These are phyloP conservation scores for Smutsia temminckii DNA, from an alignment of 2,797 vertebrate genomes.

Conservation along the genomic window DNA sequence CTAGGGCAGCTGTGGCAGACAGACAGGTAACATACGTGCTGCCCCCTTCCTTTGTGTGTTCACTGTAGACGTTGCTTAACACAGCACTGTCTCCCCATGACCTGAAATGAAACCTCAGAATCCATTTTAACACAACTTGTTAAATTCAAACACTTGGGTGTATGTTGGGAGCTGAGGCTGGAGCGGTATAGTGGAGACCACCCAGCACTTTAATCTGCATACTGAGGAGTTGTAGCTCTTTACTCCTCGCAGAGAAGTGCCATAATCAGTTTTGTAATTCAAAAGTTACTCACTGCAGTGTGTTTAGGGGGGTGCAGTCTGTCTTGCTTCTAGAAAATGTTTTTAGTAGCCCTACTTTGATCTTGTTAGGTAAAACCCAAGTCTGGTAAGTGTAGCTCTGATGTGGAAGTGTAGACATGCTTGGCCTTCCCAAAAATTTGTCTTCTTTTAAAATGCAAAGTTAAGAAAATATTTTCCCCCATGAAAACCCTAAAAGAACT, in stretches of 20 bases:
- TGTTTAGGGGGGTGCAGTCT: not conserved
- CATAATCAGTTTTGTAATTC: not conserved
- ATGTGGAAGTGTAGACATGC: not conserved
- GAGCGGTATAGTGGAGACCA: not conserved
- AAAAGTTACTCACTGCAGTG: not conserved
- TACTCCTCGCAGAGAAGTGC: not conserved
- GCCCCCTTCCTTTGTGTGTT: not conserved
- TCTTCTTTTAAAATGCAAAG: not conserved
- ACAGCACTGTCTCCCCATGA: not conserved
- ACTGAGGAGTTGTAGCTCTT: not conserved
- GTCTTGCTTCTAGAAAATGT: not conserved
- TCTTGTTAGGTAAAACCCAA: not conserved
- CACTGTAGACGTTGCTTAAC: not conserved
- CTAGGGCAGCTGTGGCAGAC: not conserved
- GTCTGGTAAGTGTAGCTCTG: not conserved
- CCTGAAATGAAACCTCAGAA: not conserved
- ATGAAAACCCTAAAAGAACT: not conserved
- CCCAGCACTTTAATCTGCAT: not conserved
- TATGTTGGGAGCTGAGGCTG: not conserved
- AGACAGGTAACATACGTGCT: not conserved
- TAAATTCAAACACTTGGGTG: not conserved
- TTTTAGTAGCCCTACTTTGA: not conserved
- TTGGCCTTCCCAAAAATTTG: not conserved
- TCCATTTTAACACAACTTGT: not conserved
- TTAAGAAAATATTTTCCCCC: not conserved